Conservation (phyloP, 2,888 invertebrate genomes). For the Metallyticus violacea region DNA sequence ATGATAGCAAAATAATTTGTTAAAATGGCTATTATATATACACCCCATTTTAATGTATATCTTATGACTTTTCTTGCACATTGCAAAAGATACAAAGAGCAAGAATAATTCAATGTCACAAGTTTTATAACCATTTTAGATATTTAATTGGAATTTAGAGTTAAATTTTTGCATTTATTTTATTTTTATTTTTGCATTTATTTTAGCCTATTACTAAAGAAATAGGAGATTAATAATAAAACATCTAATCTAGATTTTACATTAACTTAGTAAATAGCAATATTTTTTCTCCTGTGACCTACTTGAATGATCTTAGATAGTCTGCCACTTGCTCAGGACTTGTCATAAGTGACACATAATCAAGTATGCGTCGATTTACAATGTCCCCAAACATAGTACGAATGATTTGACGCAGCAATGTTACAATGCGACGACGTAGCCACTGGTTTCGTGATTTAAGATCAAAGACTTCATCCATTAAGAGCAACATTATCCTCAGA, state of each 20-base stretch:
- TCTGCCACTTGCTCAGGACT: slow-evolving; percentile 86
- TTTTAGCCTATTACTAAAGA: neutral
- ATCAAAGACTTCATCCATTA: slow-evolving; percentile 85
- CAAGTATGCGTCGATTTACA: slow-evolving; percentile 82
- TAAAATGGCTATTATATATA: too few relatives aligned
- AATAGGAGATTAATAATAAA: too few relatives aligned
- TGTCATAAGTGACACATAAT: slow-evolving; percentile 81
- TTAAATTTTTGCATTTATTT: too few relatives aligned
- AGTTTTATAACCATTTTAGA: too few relatives aligned
- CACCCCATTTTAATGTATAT: too few relatives aligned
- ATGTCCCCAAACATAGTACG: slow-evolving; percentile 79
- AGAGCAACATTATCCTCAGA: slow-evolving; percentile 69
- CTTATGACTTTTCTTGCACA: too few relatives aligned
- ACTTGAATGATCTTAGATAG: slow-evolving; percentile 83
- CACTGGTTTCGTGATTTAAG: slow-evolving; percentile 77
- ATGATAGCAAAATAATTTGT: too few relatives aligned
- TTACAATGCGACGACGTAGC: slow-evolving; percentile 73
- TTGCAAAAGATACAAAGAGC: too few relatives aligned
- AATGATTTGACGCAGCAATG: slow-evolving; percentile 71
- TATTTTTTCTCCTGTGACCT: slow-evolving; percentile 42
- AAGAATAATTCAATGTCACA: too few relatives aligned
- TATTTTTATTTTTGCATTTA: too few relatives aligned
- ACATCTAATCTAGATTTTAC: neutral
- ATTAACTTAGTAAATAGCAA: neutral
- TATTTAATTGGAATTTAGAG: too few relatives aligned